Evolutionary conservation across 2,797 vertebrate genomes (phyloP), one percentile per base, ranked within the genome.

Genomic region (Lateolabrax maculatus): DNA sequence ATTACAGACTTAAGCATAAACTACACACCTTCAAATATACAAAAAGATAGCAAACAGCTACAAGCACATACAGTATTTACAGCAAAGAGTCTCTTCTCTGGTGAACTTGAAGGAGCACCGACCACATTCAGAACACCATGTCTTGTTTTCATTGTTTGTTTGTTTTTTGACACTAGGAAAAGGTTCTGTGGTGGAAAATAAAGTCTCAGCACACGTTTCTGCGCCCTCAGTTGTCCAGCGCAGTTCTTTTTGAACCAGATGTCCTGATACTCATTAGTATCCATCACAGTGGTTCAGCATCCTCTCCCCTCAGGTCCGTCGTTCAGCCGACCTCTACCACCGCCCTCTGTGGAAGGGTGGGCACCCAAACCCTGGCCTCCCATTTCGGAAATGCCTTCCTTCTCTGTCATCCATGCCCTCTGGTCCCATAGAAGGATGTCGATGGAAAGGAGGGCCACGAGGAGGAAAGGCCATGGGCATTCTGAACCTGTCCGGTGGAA

Each of bases 401-500:
- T 92, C 90, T 76, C 84, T 75, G 25, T 83, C 74, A 2, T 87
- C 83, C 71, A 90, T 80, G 12, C 71, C 81, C 37, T 90, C 90
- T 0, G 83, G 93, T 48, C 76, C 79, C 71, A 92, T 71, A 0
- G 87, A 70, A 9, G 87, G 90, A 51, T 85, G 89, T 7, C 68
- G 85, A 27, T 76, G 91, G 71, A 93, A 93, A 53, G 85, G 84
- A 3, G 91, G 88, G 18, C 90, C 89, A 0, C 84, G 92, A 11
- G 90, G 90, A 23, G 90, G 86, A 58, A 94, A 95, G 27, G 87
- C 71, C 90, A 93, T 76, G 2, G 87, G 87, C 89, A 95, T 92
- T 49, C 94, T 85, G 86, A 93, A 95, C 57, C 94, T 84, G 4
- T 92, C 87, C 2, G 83, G 82, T 15, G 86, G 79, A 71, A 90